Evolutionary conservation across 1,140 invertebrate genomes (phyloP).

Genomic region (Caenorhabditis tropicalis): DNA sequence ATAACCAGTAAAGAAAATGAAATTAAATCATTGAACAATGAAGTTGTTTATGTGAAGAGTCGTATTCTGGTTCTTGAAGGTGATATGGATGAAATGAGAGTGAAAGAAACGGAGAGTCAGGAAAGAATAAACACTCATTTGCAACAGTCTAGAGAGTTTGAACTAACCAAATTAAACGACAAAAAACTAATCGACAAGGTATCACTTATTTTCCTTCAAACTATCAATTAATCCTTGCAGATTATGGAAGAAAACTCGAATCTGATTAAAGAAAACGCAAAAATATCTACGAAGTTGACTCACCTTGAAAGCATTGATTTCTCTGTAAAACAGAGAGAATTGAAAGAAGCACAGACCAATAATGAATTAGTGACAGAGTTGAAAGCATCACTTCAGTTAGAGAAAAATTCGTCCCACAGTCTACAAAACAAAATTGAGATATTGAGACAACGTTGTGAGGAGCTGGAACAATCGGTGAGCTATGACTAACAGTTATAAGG

Average conservation of each 20-base stretch:
- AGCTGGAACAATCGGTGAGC: neutral
- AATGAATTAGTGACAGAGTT: neutral
- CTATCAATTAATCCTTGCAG: neutral
- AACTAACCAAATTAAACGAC: neutral
- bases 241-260: neutral
- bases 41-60: neutral
- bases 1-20: neutral
- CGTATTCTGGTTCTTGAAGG: neutral
- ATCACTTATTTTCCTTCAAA: neutral
- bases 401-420: neutral
- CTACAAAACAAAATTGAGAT: slow-evolving; percentile 2
- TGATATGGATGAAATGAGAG: neutral
- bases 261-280: slow-evolving; percentile 21
- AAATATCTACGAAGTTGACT: neutral
- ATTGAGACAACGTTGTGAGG: slow-evolving; percentile 18
- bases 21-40: neutral
- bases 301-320: neutral
- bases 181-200: slow-evolving; percentile 11
- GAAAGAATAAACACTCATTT: neutral
- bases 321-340: neutral
- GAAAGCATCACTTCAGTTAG: neutral
- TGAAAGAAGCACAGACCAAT: neutral
- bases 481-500: neutral
- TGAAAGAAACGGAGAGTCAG: neutral
- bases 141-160: neutral